Evolutionary conservation across 2,113 vertebrate genomes (phyloP), one percentile per base, ranked within the genome.

Genomic region (Scatophagus argus): DNA sequence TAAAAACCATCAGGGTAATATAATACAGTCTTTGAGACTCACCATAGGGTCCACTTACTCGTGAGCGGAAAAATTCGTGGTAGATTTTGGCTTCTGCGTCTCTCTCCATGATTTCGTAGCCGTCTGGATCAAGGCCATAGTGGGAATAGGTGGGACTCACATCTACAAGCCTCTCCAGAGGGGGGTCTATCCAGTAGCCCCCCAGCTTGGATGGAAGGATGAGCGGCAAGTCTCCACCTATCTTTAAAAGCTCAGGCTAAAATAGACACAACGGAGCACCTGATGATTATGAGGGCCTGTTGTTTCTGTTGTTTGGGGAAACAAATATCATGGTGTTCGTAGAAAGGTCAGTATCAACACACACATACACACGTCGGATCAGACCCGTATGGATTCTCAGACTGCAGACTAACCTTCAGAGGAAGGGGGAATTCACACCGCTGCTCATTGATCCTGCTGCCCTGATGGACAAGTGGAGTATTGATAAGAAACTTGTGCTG

Each of bases 111-210:
- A 96, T 95, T 81, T 95, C 94, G 72, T 96, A 95, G 84, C 91
- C 82, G 83, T 89, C 94, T 76, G 88, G 89, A 82, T 77, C 86
- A 21, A 88, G 77, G 69, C 36, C 91, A 39, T 86, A 17, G 0
- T 93, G 91, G 34, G 94, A 91, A 3, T 88, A 84, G 55, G 94
- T 81, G 56, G 95, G 94, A 83, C 94, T 95, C 69, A 89, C 74
- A 41, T 93, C 91, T 16, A 63, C 91, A 16, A 85, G 87, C 91
- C 80, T 95, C 88, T 93, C 94, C 81, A 94, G 76, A 5, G 93
- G 91, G 43, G 94, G 94, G 77, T 98, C 96, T 52, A 96, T 94
- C 97, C 97, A 97, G 88, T 96, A 98, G 43, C 96, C 96, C 43
- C 96, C 97, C 66, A 91, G 91, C 84, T 96, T 94, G 17, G 96